These are phyloP conservation scores for Eciton burchellii DNA, from an alignment of 1,140 invertebrate species.

Conservation along the genomic window DNA sequence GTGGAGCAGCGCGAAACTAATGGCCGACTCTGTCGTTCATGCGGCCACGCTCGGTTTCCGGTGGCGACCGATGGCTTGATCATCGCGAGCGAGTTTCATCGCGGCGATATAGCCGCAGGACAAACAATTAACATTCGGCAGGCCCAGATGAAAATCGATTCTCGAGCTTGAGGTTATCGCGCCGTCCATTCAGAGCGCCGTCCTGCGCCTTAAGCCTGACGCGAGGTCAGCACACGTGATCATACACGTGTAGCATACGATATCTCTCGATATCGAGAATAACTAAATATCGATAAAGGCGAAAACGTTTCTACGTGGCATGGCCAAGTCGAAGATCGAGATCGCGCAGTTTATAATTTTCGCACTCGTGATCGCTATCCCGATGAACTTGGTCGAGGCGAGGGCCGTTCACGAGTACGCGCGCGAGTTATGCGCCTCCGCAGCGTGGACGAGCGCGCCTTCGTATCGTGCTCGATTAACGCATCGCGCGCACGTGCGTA, in stretches of 20 bases:
- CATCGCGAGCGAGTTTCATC: slow-evolving; percentile 20
- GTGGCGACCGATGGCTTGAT: slow-evolving; percentile 54
- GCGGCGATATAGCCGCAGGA: too few species aligned
- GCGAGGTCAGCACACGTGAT: too few species aligned
- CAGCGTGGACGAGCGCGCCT: neutral
- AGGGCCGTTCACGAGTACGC: neutral
- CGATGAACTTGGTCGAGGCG: neutral
- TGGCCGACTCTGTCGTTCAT: slow-evolving; percentile 71
- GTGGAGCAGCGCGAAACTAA: slow-evolving; percentile 75
- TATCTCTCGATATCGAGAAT: too few species aligned
- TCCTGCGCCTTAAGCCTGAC: too few species aligned
- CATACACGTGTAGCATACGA: too few species aligned
- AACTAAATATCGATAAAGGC: too few species aligned
- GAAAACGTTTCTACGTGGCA: neutral
- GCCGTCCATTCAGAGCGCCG: too few species aligned
- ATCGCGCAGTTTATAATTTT: neutral
- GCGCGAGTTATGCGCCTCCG: slow-evolving; percentile 20
- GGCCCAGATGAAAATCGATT: neutral
- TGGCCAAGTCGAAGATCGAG: neutral
- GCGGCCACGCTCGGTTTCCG: slow-evolving; percentile 76
- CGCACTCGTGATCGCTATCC: neutral
- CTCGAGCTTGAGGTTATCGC: too few species aligned
- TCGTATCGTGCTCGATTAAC: slow-evolving; percentile 56
- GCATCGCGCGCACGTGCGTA: slow-evolving; percentile 46
- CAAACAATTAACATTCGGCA: neutral